Base-by-base conservation (phyloP, 2,888 invertebrate genomes). In the Augiades crinisus region DNA sequence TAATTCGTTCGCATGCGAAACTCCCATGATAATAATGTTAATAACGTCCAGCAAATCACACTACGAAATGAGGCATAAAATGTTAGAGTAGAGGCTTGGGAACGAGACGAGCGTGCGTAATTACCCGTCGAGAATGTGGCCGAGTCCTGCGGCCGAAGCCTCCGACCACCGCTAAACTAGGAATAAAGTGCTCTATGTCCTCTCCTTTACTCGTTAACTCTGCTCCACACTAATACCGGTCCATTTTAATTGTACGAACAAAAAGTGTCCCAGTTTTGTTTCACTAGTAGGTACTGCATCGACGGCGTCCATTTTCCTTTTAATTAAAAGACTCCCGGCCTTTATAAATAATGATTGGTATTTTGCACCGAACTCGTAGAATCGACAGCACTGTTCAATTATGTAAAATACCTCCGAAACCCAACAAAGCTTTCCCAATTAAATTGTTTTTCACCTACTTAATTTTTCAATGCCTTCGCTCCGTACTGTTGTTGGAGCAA, bases 91-190 rank as follows among this genome's bases (percentile, higher is more conserved):
- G 72, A 72, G 69, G 78, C 81, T 80, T 83, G 83, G 81, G 79
- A 84, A 81, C 77, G 77, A 77, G 76, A 78, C 75, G 75, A 70
- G 77, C 81, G 80, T 78, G 79, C 78, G 83, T 87, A 87, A 87
- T 87, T 86, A 81, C 80, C 82, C 81, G 77, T 64, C 81, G 79
- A 77, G 86, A 87, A 87, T 85, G 86, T 80, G 82, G 79, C 78
- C 70, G 65, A 73, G 78, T 79, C 81, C 82, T 81, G 81, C 72
- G 79, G 78, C 80, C 67, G 70, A 56, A 70, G 75, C 72, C 77
- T 76, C 72, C 71, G 62, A 67, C 77, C 74, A 64, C 70, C 73
- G 71, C 81, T 79, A 73, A 80, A 82, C 83, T 81, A 80, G 70
- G 78, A 78, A 83, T 80, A 80, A 83, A 83, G 79, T 75, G 75